Conservation (phyloP, 2,113 vertebrate genomes). For the Microcebus jonahi region DNA sequence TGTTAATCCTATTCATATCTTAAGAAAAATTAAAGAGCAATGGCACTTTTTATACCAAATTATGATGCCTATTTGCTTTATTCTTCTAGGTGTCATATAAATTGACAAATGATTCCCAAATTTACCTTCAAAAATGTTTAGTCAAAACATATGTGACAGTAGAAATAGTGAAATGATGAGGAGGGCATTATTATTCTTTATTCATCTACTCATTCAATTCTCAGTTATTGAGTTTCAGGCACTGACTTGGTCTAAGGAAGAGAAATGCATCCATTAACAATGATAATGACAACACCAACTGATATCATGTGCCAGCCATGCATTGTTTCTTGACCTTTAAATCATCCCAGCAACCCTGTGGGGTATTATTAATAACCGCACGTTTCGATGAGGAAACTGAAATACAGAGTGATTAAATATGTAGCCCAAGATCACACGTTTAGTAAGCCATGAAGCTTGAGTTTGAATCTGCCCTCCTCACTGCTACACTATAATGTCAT, state of each 20-base stretch:
- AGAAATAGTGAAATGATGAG: not conserved
- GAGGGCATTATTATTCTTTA: not conserved
- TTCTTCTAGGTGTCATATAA: not conserved
- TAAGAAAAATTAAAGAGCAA: not conserved
- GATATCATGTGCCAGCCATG: not conserved
- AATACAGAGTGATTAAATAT: not conserved
- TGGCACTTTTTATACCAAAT: not conserved
- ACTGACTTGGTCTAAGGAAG: not conserved
- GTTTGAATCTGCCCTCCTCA: not conserved
- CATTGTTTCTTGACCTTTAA: not conserved
- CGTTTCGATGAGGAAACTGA: not conserved
- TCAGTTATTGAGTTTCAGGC: not conserved
- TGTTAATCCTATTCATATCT: not conserved
- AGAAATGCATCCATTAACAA: not conserved
- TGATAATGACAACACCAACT: no score
- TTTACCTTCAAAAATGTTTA: not conserved
- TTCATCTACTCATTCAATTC: not conserved
- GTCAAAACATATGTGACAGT: not conserved
- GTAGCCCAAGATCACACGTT: not conserved
- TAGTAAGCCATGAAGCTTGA: not conserved
- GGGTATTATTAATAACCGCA: not conserved
- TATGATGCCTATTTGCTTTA: not conserved
- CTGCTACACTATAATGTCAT: not conserved
- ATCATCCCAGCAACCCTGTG: not conserved
- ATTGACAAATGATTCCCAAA: not conserved